Evolutionary conservation across 2,888 invertebrate species (phyloP).

Genomic region (Agelastica alni): DNA sequence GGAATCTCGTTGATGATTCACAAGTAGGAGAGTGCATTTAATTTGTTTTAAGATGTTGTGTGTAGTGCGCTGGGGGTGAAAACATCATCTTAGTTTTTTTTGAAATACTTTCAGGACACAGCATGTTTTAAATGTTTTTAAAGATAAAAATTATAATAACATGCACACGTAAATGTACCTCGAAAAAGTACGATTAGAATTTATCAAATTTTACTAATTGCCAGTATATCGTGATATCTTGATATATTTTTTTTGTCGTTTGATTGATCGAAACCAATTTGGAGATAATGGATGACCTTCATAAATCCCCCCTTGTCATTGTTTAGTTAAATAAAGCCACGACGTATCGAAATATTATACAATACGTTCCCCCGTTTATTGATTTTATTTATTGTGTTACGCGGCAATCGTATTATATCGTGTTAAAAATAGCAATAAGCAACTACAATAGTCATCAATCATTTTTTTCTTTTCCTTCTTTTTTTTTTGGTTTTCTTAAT

Average conservation of each 20-base stretch:
- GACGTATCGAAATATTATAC: neutral
- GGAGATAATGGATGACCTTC: constrained; percentile 1
- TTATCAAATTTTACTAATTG: constrained; percentile 6
- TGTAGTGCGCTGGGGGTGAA: too few relatives aligned
- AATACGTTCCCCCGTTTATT: neutral
- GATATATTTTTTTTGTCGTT: constrained; percentile 3
- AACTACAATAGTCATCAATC: neutral
- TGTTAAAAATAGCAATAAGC: neutral
- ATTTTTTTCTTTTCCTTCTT: too few relatives aligned
- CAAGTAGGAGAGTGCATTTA: too few relatives aligned
- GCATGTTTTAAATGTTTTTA: too few relatives aligned
- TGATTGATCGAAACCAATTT: constrained; percentile 4
- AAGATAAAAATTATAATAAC: too few relatives aligned
- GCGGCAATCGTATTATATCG: neutral
- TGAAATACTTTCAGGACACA: too few relatives aligned
- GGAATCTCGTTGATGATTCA: too few relatives aligned
- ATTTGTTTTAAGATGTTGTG: too few relatives aligned
- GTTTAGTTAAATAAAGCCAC: neutral
- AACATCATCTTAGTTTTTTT: too few relatives aligned
- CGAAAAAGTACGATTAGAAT: neutral
- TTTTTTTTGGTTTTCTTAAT: too few relatives aligned
- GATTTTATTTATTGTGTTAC: neutral
- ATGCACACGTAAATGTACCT: too few relatives aligned
- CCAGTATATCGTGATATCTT: neutral
- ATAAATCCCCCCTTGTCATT: constrained; percentile 1